Evolutionary conservation across 2,888 invertebrate species (phyloP).

Genomic region (Pammene fasciana): DNA sequence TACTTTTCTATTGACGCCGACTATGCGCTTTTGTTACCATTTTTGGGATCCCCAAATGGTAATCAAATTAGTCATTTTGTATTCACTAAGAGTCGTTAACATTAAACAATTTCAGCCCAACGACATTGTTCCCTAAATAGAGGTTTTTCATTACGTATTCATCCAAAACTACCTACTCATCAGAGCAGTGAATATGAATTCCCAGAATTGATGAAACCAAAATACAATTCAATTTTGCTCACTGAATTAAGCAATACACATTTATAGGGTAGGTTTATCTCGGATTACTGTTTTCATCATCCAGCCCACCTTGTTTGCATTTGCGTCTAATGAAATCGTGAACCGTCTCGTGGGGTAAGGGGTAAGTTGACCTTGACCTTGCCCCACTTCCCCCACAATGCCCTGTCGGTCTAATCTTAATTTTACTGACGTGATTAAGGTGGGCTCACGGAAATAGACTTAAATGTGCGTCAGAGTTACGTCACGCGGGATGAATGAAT

Average conservation of each 20-base stretch:
- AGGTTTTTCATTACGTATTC: not conserved
- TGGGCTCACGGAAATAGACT: slow-evolving; percentile 19
- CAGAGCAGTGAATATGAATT: not conserved
- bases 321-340: slow-evolving; percentile 9
- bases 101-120: not conserved
- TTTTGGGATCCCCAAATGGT: too few relatives aligned
- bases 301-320: slow-evolving; percentile 7
- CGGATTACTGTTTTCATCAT: slow-evolving; percentile 1
- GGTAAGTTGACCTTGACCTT: slow-evolving; percentile 24
- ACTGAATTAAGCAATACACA: not conserved
- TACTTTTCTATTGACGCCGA: too few relatives aligned
- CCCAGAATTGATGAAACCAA: not conserved
- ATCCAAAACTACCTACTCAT: not conserved
- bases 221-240: not conserved
- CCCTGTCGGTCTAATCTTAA: slow-evolving; percentile 21
- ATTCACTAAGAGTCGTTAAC: not conserved
- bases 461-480: slow-evolving; percentile 25
- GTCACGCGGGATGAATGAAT: slow-evolving; percentile 4
- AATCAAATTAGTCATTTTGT: not conserved
- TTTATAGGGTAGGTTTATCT: slow-evolving; percentile 3
- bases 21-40: too few relatives aligned
- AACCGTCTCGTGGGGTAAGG: not conserved
- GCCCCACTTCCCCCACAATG: slow-evolving; percentile 11
- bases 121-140: too few relatives aligned
- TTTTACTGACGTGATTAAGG: slow-evolving; percentile 24